Evolutionary conservation across 2,888 invertebrate genomes (phyloP), one percentile per base, ranked within the genome.

Genomic region (Drosophila subsilvestris): DNA sequence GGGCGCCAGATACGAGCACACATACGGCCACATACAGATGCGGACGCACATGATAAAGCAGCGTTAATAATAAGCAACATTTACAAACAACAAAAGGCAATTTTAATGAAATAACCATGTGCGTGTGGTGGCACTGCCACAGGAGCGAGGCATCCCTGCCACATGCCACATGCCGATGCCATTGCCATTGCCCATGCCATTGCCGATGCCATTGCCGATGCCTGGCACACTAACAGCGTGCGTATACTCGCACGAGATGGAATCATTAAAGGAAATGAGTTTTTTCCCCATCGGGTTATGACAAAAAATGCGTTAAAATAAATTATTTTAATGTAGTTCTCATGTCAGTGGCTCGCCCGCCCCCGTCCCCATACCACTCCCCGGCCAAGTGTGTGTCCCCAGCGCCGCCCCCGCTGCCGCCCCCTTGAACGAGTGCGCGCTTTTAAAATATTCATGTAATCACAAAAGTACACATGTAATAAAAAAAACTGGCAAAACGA

Each of bases 311-410:
- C 89, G 84, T 88, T 88, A 86, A 86, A 89, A 89, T 85, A 88
- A 90, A 86, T 90, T 89, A 89, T 89, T 90, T 90, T 91, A 91
- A 91, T 91, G 91, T 90, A 90, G 85, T 90, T 90, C 90, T 90
- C 90, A 88, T 90, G 90, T 90, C 80, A 78, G 74, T 70, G 74
- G 69, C 60, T 67, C 67, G 68, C 48, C 42, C 50, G 60, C 51
- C 50, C 61, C 51, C 58, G 60, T 48, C 47, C 57, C 54, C 32
- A 55, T 29, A 10, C 10, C 10, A 10, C 29, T 29, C 44, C 58
- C 59, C 45, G 42, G 59, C 53, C 62, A 58, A 37, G 14, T 14
- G 37, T 29, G 47, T 20, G 47, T 12, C 45, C 45, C 1, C 27
- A 17, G 29, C 14, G 2, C 43, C 48, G 32, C 48, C 18, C 68